Base-by-base conservation (phyloP, 37 sponge, comb jelly and placozoan genomes). In the Amphimedon queenslandica region DNA sequence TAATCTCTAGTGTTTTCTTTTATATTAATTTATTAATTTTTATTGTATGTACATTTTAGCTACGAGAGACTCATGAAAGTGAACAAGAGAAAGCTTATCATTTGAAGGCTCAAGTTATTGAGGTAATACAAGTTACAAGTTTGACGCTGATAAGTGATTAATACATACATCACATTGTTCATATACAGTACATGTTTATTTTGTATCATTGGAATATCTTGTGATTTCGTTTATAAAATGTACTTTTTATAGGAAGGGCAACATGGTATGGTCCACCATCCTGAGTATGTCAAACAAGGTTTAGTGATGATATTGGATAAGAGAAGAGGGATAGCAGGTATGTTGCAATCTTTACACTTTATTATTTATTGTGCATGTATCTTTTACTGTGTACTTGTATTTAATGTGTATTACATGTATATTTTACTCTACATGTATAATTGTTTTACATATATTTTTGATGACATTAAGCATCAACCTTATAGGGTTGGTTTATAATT, bases 261-360 rank as follows among this genome's bases (percentile, higher is more conserved):
- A 56, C 63, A 80, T 2, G 87, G 87, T 5, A 37, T 87, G 60
- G 73, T 85, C 32, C 86, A 90, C 35, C 91, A 90, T 37, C 86
- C 91, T 40, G 86, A 90, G 66, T 90, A 78, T 58, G 31, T 85
- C 28, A 73, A 42, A 53, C 91, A 90, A 53, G 91, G 91, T 20
- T 78, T 77, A 25, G 79, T 90, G 58, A 75, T 82, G 67, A 82
- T 90, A 0, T 79, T 84, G 31, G 91, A 90, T 56, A 60, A n/a
- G 28, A 60, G 66, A 66, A 64, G 42, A 64, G 41, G 41, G 21
- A 69, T 37, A 39, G 40, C 40, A 24, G 40, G 69, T 69, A 40
- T 13, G 31, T 18, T 4, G 28, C 31, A 35, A n/a, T n/a, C n/a
- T n/a, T n/a, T n/a, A n/a, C n/a, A n/a, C n/a, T n/a, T n/a, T n/a